A percentile compares a stretch with the other conserved stretches of the same genome.
Conservation (phyloP, 2,888 invertebrate species). For the Luffia ferchaultella region DNA sequence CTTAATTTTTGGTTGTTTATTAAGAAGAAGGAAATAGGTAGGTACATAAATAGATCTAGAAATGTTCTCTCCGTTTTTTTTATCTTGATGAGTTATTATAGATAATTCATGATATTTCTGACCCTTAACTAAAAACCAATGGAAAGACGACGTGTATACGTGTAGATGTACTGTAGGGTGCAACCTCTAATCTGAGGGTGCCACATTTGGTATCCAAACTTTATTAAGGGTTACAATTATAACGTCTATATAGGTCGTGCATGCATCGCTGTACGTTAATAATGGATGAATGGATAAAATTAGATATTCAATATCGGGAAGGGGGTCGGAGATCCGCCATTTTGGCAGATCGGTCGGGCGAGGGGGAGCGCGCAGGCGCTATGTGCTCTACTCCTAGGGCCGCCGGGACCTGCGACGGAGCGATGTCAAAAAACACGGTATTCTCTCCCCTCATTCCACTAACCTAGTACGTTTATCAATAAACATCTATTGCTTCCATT, state of each 20-base stretch:
- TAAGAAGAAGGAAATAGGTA: no score
- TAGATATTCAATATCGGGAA: conserved; percentile 63
- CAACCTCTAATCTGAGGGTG: no score
- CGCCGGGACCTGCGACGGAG: conserved; percentile 45
- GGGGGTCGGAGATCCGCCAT: conserved; percentile 60
- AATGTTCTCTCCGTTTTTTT: no score
- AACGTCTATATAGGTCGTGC: not conserved
- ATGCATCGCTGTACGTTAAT: conserved; percentile 17
- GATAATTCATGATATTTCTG: no score
- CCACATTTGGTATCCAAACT: no score
- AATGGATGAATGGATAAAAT: conserved; percentile 58
- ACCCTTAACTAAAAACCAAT: no score
- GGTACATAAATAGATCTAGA: no score
- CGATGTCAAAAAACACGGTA: conserved; percentile 64
- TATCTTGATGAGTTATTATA: no score
- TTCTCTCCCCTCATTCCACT: conserved; percentile 58
- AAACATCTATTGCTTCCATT: not conserved
- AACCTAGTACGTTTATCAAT: conserved; percentile 47
- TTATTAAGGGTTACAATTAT: no score
- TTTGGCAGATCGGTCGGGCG: conserved; percentile 44
- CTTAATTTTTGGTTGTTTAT: no score
- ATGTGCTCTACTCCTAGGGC: conserved; percentile 50
- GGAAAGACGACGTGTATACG: no score
- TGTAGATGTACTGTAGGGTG: no score
- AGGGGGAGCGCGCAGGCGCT: conserved; percentile 58